These are phyloP conservation scores for Diacarnus erythraeanus DNA, from an alignment of 37 sponge, comb jelly and placozoan genomes.

Conservation along the genomic window DNA sequence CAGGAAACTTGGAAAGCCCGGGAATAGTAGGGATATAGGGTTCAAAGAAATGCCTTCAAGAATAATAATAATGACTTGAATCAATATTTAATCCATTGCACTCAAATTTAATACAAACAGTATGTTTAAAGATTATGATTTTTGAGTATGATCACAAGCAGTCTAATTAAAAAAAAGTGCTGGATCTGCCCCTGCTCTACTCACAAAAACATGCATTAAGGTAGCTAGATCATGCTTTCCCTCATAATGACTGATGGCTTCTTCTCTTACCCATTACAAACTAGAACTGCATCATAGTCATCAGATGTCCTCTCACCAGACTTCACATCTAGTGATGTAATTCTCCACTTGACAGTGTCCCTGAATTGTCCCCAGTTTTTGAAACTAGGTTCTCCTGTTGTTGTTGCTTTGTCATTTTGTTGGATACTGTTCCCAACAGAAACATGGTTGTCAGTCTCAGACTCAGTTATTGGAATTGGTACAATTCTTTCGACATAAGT, in stretches of 20 bases:
- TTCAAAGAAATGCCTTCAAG: conserved; percentile 63
- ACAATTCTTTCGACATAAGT: conserved; percentile 45
- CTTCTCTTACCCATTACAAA: conserved; percentile 88
- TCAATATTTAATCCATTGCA: background rate
- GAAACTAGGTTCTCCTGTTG: background rate
- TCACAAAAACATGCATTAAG: too few relatives aligned
- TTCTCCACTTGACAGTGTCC: conserved; percentile 48
- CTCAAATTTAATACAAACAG: too few relatives aligned
- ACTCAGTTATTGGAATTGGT: too few relatives aligned
- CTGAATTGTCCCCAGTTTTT: background rate
- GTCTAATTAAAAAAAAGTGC: too few relatives aligned
- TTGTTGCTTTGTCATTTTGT: background rate
- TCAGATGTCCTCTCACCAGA: conserved; percentile 11
- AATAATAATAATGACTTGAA: background rate
- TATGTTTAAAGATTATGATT: too few relatives aligned
- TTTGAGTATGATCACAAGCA: too few relatives aligned
- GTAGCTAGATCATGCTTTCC: too few relatives aligned
- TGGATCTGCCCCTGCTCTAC: too few relatives aligned
- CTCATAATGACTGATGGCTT: too few relatives aligned
- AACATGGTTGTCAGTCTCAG: too few relatives aligned
- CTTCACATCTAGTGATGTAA: conserved; percentile 18
- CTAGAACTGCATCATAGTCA: conserved; percentile 66
- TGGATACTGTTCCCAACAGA: too few relatives aligned
- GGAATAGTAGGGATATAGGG: conserved; percentile 37
- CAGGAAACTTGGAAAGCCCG: conserved; percentile 57